Base-by-base conservation (phyloP, 2,888 invertebrate genomes). In the Drosophila planitibia region DNA sequence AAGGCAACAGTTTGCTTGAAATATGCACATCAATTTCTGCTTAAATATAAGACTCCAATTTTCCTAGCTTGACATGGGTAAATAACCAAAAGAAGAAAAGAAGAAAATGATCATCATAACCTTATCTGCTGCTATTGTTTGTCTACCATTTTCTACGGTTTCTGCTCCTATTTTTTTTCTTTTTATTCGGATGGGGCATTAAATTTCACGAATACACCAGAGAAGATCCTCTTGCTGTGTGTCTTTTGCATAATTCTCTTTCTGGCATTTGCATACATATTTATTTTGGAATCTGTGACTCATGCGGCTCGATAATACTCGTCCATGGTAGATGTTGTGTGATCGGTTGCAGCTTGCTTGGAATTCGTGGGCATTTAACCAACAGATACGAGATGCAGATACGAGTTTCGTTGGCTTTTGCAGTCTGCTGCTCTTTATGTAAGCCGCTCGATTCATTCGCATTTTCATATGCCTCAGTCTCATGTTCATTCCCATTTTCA, bases 231-330 rank as follows among this genome's bases (percentile, higher is more conserved):
- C 57, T 19, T 7, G 32, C 37, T 65, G 25, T 37, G 35, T 53
- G 57, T 66, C 57, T 66, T 74, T 81, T 79, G 85, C 85, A 89
- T 89, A 85, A 81, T 81, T 83, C 82, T 55, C 6, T 6, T 25
- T 16, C 39, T 53, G 70, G 55, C 61, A 81, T 80, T 82, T 81
- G 83, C 84, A 86, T 75, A 57, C 70, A 57, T 73, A 79, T 86
- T 85, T 85, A 88, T 85, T 85, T 85, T 79, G 76, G 73, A 85
- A 68, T 81, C 76, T 69, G 58, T 85, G 85, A 85, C 68, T 85
- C 85, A 85, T 79, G 47, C 57, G n/a, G 30, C 37, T 3, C 19
- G 53, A 59, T 47, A 52, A 47, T 39, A 58, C 39, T 35, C n/a
- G 12, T 12, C 3, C 12, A 14, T 16, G 12, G 53, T 49, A 53